Evolutionary conservation across 1,140 invertebrate species (phyloP), one percentile per base, ranked within the genome.

Genomic region (Micrasema minimum): DNA sequence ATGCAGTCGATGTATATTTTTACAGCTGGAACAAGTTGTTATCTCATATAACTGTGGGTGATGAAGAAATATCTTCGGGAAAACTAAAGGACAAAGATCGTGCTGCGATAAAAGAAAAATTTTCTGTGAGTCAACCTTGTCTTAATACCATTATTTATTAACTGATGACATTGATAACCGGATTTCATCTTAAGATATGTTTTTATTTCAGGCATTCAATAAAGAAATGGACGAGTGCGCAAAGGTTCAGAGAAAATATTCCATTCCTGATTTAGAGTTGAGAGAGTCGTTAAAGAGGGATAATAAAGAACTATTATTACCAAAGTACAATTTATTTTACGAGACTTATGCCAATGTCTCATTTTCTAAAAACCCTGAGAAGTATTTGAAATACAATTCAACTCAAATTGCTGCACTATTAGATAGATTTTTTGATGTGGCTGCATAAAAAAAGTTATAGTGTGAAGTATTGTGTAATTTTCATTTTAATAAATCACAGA

Each of bases 301-400:
- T 78, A 96, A 95, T 83, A 93, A 91, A 81, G 91, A 94, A 76
- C 89, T 89, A 72, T 89, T 99, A 66, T 83, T 96, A 62, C 95
- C 95, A 0, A 89, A 90, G 77, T 97, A 97, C 81, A 88, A 89
- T 74, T 85, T 86, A 18, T 94, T 96, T 80, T 91, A 91, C 81
- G 89, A 91, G 68, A 89, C 88, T 82, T 93, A 91, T 82, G 83
- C 87, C 3, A 78, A 80, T 20, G 82, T 92, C 23, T 88, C 89
- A 16, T 99, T 99, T 80, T 93, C 94, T 7, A 98, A 97, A 83
- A 97, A 97, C 84, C 89, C 90, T 1, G 92, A 95, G 59, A 99
- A 99, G 81, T 98, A 99, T 82, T 89, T 98, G 26, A 97, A 95
- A 82, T 96, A 96, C 79, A 90, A 90, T 31, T 94, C 95, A 7